Conservation (phyloP, 2,113 vertebrate species). For the Aspiorhynchus laticeps region DNA sequence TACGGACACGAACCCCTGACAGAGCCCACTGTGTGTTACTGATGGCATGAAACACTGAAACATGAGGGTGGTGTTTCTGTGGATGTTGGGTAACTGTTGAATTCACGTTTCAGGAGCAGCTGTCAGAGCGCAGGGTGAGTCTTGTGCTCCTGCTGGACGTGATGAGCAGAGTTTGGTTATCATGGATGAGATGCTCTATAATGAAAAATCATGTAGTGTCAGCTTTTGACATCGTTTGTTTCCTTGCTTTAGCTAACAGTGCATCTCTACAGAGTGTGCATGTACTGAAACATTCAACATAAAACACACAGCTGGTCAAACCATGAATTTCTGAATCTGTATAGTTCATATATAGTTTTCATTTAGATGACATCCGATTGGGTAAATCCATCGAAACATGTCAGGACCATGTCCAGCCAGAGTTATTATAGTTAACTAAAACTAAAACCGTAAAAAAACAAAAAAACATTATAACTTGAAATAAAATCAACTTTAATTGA, state of each 20-base stretch:
- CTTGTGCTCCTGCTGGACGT: slow-evolving; percentile 51
- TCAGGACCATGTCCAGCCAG: too few species aligned
- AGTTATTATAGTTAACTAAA: too few species aligned
- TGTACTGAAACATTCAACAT: slow-evolving; percentile 51
- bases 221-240: slow-evolving; percentile 6
- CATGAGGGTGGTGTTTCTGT: neutral
- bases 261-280: slow-evolving; percentile 54
- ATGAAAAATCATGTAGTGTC: neutral
- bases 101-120: slow-evolving; percentile 74
- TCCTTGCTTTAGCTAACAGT: slow-evolving; percentile 26
- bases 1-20: slow-evolving; percentile 52
- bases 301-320: neutral
- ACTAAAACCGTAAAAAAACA: too few species aligned
- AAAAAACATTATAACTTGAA: too few species aligned
- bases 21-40: neutral
- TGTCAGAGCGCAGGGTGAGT: slow-evolving; percentile 75
- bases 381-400: neutral
- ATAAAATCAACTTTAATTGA: too few species aligned
- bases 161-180: slow-evolving; percentile 56
- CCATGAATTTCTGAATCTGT: neutral
- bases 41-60: neutral
- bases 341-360: neutral
- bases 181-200: slow-evolving; percentile 37
- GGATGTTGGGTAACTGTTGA: slow-evolving; percentile 58
- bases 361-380: neutral